Percentiles rank a stretch among this genome's conserved stretches.
phyloP scores from a whole-genome alignment of 2,113 vertebrate species.

The Puma concolor region DNA sequence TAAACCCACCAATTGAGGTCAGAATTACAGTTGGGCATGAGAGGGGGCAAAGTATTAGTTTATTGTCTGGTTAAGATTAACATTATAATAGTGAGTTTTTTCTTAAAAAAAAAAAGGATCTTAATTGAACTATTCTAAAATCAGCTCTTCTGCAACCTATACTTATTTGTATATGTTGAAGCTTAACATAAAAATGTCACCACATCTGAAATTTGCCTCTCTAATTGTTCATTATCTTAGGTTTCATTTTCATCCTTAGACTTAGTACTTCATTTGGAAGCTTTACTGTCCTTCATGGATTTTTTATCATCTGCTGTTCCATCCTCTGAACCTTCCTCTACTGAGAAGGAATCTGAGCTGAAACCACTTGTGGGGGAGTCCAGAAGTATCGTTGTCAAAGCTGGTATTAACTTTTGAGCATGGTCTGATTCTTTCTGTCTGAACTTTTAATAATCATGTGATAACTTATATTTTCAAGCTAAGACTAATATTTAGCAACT shows the following conservation, averaged over 20 bases:
- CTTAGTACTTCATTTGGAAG: slow-evolving; percentile 94
- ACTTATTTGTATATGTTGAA: background rate
- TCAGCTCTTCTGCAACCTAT: background rate
- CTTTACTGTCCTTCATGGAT: slow-evolving; percentile 93
- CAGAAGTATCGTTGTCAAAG: slow-evolving; percentile 78
- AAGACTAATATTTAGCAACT: background rate
- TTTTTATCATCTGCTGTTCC: slow-evolving; percentile 90
- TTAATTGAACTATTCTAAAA: background rate
- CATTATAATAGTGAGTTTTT: background rate
- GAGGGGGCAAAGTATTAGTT: background rate
- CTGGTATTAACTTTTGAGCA: slow-evolving; percentile 77
- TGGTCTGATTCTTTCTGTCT: background rate
- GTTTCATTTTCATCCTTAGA: slow-evolving; percentile 94
- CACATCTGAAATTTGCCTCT: slow-evolving; percentile 35
- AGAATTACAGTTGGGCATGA: background rate
- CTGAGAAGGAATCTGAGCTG: slow-evolving; percentile 83
- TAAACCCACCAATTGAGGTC: background rate
- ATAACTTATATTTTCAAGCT: background rate
- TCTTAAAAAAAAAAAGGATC: background rate
- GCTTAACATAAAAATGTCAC: background rate
- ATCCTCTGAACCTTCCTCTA: slow-evolving; percentile 64
- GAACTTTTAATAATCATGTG: background rate
- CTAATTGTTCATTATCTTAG: slow-evolving; percentile 82
- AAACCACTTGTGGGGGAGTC: slow-evolving; percentile 83
- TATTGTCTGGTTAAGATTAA: background rate